Base-by-base conservation (phyloP, 2,113 vertebrate genomes). In the Entosphenus tridentatus region DNA sequence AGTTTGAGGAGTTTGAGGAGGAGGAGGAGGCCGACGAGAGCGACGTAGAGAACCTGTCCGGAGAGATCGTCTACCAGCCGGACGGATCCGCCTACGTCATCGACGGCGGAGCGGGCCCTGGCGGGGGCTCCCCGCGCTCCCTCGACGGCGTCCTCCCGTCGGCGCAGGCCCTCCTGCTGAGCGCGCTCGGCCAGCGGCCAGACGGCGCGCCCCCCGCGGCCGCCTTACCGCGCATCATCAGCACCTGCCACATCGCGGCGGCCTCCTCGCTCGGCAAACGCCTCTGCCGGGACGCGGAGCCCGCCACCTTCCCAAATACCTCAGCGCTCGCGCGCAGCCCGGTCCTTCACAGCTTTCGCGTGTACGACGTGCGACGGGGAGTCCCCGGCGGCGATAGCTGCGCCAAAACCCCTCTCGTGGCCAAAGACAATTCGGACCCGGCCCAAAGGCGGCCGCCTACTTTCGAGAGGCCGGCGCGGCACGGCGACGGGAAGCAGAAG, bases 341-440 rank as follows among this genome's bases (percentile, higher is more conserved):
- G 75, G 87, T 98, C 85, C 87, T 98, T 88, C 92, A 98, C 89
- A 98, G 86, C 84, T 98, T 88, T 85, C 89, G 93, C 79, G 93
- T 98, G 76, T 98, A 96, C 57, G 93, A 98, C 79, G 92, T 96
- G 85, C 89, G 93, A 82, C 90, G 95, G 86, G 93, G 96, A 92
- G 96, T 96, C 83, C 87, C 96, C 76, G 96, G 96, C 85, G 96
- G 89, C 70, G 93, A 98, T 74, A 92, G 92, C 82, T 98, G 90
- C 84, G 93, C 93, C 87, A 98, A 90, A 88, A 96, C 89, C 85
- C 96, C 93, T 82, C 92, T 87, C 77, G 89, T 98, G 86, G 95
- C 93, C 93, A 98, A 98, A 98, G 93, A 98, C 95, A 87, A 95
- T 81, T 90, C 92, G 78, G 95, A 96, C 86, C 96, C 96, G 93